Conservation (phyloP, 2,888 invertebrate genomes). For the Andricus curvator region DNA sequence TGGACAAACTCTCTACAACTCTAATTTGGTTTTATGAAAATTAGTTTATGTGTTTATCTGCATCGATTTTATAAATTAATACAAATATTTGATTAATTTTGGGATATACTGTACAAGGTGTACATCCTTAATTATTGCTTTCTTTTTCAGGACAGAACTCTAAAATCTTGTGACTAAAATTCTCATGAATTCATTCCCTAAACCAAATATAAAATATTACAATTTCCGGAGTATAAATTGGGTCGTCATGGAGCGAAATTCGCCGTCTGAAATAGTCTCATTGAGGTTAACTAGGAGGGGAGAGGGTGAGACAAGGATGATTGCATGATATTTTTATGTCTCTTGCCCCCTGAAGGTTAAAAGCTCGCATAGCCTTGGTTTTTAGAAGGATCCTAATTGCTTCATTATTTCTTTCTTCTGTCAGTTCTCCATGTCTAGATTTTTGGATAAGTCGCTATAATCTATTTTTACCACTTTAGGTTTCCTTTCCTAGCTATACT, state of each 20-base stretch:
- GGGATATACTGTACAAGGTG: no score
- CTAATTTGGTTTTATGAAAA: no score
- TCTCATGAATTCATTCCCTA: conserved; percentile 5
- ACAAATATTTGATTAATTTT: no score
- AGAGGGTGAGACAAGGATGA: conserved; percentile 8
- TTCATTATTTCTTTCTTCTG: conserved; percentile 5
- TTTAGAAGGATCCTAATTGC: conserved; percentile 13
- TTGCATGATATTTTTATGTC: conserved; percentile 9
- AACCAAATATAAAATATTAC: background rate
- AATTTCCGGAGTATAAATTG: conserved; percentile 7
- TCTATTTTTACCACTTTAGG: background rate
- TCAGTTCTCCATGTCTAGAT: background rate
- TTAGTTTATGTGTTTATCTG: no score
- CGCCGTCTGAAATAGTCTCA: conserved; percentile 17
- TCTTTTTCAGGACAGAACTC: no score
- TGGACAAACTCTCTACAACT: no score
- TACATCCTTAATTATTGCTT: no score
- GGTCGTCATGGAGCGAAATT: background rate
- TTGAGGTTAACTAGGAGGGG: conserved; percentile 17
- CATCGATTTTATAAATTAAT: no score
- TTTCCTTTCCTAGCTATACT: background rate
- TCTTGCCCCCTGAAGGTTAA: conserved; percentile 10
- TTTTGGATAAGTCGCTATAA: background rate
- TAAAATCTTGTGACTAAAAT: background rate
- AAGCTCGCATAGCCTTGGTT: conserved; percentile 11